These are phyloP conservation scores for Propithecus perrieri DNA, from an alignment of 2,797 vertebrate genomes.

Conservation along the genomic window DNA sequence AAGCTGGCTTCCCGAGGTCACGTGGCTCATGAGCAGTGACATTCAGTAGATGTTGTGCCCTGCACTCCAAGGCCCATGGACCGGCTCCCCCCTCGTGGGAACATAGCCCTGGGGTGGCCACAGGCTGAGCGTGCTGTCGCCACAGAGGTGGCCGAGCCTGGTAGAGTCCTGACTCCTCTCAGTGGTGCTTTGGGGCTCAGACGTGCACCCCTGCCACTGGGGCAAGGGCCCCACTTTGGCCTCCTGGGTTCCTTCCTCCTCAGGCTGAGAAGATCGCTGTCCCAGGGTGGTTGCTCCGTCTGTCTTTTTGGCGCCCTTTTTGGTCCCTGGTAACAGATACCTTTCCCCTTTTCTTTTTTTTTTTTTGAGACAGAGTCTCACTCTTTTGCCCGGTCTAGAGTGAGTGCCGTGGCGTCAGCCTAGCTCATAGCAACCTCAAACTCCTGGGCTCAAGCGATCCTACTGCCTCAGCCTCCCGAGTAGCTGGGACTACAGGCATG, in stretches of 20 bases:
- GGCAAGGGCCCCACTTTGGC: neutral
- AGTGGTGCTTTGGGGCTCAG: no score
- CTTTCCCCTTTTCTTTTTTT: no score
- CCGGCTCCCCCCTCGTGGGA: rapidly evolving
- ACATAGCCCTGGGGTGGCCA: neutral
- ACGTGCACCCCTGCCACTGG: neutral
- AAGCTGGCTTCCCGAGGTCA: neutral
- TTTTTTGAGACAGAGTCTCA: no score
- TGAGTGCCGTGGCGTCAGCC: no score
- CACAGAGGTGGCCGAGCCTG: neutral
- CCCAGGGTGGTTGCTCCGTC: neutral
- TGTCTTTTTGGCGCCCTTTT: neutral
- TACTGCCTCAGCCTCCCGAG: no score
- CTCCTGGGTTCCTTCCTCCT: neutral
- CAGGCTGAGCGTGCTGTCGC: neutral
- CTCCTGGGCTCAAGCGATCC: no score
- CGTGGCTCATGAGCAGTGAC: neutral
- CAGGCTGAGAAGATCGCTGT: neutral
- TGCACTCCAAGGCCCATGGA: neutral
- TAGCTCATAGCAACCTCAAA: no score
- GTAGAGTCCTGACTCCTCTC: neutral
- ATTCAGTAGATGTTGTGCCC: neutral
- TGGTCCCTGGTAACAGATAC: neutral
- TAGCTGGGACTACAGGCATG: no score
- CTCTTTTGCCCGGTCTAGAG: no score